These are phyloP conservation scores for Gnathonemus echidnorhynchus DNA, from an alignment of 2,113 vertebrate species.

Conservation along the genomic window DNA sequence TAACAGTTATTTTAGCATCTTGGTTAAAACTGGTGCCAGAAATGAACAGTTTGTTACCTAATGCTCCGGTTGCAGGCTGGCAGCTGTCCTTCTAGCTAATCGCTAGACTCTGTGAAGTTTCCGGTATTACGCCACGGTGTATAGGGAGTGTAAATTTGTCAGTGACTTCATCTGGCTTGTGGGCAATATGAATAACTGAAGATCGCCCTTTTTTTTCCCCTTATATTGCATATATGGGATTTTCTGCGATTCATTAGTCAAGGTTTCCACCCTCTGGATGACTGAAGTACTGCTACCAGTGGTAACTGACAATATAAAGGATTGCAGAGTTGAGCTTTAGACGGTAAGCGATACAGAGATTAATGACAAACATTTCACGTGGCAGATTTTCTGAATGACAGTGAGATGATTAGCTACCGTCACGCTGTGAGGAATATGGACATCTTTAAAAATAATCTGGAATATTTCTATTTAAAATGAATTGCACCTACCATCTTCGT, in stretches of 20 bases:
- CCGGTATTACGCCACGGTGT: background rate
- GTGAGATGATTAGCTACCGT: background rate
- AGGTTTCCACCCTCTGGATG: constrained; percentile 14
- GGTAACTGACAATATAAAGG: background rate
- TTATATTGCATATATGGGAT: background rate
- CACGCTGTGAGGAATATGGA: background rate
- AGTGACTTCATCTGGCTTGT: constrained; percentile 6
- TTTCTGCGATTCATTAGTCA: background rate
- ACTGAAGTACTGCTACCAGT: background rate
- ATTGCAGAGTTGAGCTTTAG: background rate
- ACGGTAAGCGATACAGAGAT: background rate
- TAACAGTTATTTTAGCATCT: background rate
- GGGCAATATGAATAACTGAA: constrained; percentile 4
- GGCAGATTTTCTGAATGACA: background rate
- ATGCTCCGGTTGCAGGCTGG: background rate
- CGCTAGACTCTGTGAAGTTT: background rate
- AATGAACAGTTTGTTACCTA: background rate
- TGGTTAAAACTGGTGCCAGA: background rate
- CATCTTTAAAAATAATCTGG: background rate
- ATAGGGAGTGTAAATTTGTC: background rate
- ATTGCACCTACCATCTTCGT: background rate
- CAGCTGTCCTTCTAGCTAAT: background rate
- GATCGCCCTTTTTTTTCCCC: background rate
- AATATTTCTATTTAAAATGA: background rate
- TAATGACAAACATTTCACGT: background rate